Percentiles rank a stretch among this genome's conserved stretches.
Evolutionary conservation across 2,797 vertebrate species (phyloP).

Genomic region (Lacerta bilineata): DNA sequence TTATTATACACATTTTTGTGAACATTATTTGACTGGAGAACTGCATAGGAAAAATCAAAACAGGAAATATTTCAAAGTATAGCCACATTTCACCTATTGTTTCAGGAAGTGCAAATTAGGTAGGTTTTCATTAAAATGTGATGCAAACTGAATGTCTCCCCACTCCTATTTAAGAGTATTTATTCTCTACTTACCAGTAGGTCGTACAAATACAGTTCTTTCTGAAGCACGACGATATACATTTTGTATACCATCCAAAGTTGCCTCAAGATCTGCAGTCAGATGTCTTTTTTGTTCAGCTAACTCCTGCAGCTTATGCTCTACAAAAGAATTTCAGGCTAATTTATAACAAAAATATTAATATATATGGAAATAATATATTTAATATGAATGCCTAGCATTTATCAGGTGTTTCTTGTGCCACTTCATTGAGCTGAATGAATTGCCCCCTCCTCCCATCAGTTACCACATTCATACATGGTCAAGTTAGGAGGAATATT

Average conservation of each 20-base stretch:
- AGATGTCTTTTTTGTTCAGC: conserved; percentile 11
- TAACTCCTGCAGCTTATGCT: not conserved
- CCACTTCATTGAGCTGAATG: not conserved
- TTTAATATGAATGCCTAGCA: not conserved
- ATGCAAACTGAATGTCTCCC: too few relatives aligned
- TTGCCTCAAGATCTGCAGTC: conserved; percentile 4
- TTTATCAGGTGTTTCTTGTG: not conserved
- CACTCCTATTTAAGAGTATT: not conserved
- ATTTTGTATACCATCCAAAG: not conserved
- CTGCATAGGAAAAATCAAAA: too few relatives aligned
- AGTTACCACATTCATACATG: not conserved
- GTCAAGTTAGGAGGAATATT: not conserved
- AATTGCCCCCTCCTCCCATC: too few relatives aligned
- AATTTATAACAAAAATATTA: not conserved
- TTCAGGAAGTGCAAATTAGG: too few relatives aligned
- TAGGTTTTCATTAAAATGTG: too few relatives aligned
- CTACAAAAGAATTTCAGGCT: not conserved
- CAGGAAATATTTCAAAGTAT: too few relatives aligned
- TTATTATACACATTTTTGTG: too few relatives aligned
- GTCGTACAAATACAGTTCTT: conserved; percentile 18
- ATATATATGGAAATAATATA: not conserved
- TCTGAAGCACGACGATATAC: conserved; percentile 12
- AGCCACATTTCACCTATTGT: too few relatives aligned
- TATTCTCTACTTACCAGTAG: conserved; percentile 8
- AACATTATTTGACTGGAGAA: too few relatives aligned